Conservation (phyloP, 2,888 invertebrate genomes). For the Cosmorhoe ocellata region DNA sequence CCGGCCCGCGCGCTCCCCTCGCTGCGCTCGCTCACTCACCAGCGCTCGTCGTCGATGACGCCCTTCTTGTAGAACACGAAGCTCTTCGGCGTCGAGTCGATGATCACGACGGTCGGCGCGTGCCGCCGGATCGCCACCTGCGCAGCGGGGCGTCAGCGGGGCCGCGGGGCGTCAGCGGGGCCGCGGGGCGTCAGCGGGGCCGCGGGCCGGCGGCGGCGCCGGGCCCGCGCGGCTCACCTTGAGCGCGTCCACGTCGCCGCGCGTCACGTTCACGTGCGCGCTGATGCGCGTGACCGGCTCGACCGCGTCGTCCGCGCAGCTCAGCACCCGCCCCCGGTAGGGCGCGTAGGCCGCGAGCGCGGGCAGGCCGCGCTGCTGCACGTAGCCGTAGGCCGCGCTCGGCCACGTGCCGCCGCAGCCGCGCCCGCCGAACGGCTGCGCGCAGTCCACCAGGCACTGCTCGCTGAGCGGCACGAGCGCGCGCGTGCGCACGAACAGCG, state of each 20-base stretch:
- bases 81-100: slow-evolving; percentile 52
- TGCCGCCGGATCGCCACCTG: slow-evolving; percentile 63
- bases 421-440: slow-evolving; percentile 55
- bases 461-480: slow-evolving; percentile 63
- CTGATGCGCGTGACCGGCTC: slow-evolving; percentile 63
- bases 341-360: slow-evolving; percentile 55
- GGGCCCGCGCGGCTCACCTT: slow-evolving; percentile 47
- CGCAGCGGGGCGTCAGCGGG: not conserved
- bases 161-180: slow-evolving; percentile 48
- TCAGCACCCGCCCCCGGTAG: slow-evolving; percentile 52
- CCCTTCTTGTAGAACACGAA: slow-evolving; percentile 54
- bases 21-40: slow-evolving; percentile 38
- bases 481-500: slow-evolving; percentile 59
- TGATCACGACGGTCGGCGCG: slow-evolving; percentile 65
- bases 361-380: slow-evolving; percentile 55
- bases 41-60: slow-evolving; percentile 62
- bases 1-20: no score
- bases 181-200: slow-evolving; percentile 52
- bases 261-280: slow-evolving; percentile 65
- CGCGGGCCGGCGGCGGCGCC: no score
- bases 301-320: slow-evolving; percentile 49
- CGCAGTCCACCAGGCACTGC: slow-evolving; percentile 71
- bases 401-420: slow-evolving; percentile 71
- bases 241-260: slow-evolving; percentile 56
- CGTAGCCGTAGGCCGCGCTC: slow-evolving; percentile 61